Percentiles rank a stretch among this genome's conserved stretches.
phyloP scores from a whole-genome alignment of 2,888 invertebrate species.

The Mythimna impura region DNA sequence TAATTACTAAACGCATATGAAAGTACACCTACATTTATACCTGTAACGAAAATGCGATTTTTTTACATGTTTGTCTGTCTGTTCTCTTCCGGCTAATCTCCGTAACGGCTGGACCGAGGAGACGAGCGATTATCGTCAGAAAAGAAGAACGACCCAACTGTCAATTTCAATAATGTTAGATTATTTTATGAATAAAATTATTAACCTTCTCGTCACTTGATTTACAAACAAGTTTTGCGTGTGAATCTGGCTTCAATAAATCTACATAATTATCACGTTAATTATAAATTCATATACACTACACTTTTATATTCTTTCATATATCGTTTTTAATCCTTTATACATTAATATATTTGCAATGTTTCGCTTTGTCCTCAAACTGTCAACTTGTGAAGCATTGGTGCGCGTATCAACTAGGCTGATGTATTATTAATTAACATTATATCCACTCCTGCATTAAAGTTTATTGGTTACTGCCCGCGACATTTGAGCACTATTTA shows the following conservation, averaged over 20 bases:
- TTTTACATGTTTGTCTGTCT: no score
- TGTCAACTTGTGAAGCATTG: slow-evolving; percentile 52
- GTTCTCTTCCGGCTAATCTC: no score
- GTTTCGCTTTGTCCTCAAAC: slow-evolving; percentile 50
- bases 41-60: no score
- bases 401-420: slow-evolving; percentile 50
- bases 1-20: no score
- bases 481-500: no score
- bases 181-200: not conserved
- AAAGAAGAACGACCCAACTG: not conserved
- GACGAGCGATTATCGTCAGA: no score
- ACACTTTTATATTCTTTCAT: slow-evolving; percentile 7
- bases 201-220: not conserved
- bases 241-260: slow-evolving; percentile 13
- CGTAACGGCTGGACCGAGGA: no score
- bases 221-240: not conserved
- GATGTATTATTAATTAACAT: slow-evolving; percentile 57
- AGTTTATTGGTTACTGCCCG: slow-evolving; percentile 25
- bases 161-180: not conserved
- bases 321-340: slow-evolving; percentile 17
- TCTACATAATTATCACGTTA: not conserved
- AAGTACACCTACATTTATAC: no score
- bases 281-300: slow-evolving; percentile 17
- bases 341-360: slow-evolving; percentile 20
- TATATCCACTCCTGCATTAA: slow-evolving; percentile 44